Percentiles rank a stretch among this genome's conserved stretches.
phyloP scores from a whole-genome alignment of 2,113 vertebrate species.

The Datnioides undecimradiatus region DNA sequence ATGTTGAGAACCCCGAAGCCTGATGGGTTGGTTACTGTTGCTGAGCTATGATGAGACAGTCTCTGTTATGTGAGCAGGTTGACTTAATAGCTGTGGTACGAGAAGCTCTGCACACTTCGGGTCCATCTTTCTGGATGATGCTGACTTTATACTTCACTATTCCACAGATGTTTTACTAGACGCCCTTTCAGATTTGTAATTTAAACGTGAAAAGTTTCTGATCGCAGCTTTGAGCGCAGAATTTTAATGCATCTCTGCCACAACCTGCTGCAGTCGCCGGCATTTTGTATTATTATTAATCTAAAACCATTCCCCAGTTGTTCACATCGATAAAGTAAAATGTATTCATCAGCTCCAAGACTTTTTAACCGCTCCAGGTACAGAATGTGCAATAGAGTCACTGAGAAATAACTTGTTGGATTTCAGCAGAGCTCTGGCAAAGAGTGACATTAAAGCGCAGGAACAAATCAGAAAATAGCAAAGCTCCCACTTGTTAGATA shows the following conservation, averaged over 20 bases:
- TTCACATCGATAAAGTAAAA: neutral
- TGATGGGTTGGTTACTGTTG: neutral
- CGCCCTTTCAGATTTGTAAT: neutral
- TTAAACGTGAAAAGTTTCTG: neutral
- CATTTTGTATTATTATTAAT: neutral
- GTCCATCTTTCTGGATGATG: neutral
- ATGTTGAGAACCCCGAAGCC: too few relatives aligned
- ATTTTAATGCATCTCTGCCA: neutral
- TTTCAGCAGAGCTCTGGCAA: constrained; percentile 1
- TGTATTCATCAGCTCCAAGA: neutral
- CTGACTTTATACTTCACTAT: neutral
- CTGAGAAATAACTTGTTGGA: neutral
- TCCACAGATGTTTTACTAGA: neutral
- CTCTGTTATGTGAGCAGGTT: neutral
- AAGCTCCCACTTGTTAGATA: constrained; percentile 29
- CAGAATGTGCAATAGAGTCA: neutral
- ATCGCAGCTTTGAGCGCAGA: neutral
- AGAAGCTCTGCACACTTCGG: neutral
- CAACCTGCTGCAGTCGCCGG: neutral
- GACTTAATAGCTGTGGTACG: neutral
- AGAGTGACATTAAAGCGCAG: constrained; percentile 14
- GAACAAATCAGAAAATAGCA: constrained; percentile 27
- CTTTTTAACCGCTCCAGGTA: neutral
- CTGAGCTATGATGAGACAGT: neutral
- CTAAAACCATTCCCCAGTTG: neutral